Evolutionary conservation across 2,797 vertebrate species (phyloP), one percentile per base, ranked within the genome.

Genomic region (Lacerta viridis): DNA sequence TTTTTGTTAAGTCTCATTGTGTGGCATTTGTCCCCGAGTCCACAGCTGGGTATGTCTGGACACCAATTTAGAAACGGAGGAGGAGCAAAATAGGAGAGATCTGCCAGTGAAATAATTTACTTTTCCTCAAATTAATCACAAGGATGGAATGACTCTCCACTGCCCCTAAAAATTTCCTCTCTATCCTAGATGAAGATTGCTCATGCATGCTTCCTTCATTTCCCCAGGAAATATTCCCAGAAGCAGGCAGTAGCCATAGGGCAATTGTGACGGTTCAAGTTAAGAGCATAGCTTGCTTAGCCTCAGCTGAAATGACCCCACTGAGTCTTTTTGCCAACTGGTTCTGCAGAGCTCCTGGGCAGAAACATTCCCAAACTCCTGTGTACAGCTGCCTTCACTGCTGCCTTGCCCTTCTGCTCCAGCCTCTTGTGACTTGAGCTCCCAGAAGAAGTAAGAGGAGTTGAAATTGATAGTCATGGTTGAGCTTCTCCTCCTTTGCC

Each of bases 1-100:
- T 72, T 20, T 3, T 6, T 36, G 87, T 91, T 90, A 76, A n/a
- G 88, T 92, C 90, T 18, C 25, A 74, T 39, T 20, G 33, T 43
- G 5, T 61, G 50, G 69, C 20, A 50, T 9, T 88, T 74, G 33
- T 59, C 13, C 33, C 33, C 33, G 33, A 33, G 33, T 23, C 5
- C 8, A 9, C 25, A 2, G 43, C 4, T 25, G 8, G 3, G 6
- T 25, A 8, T n/a, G 27, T 46, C 0, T 33, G 39, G 1, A 8
- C 13, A 36, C 9, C 10, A 25, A 41, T 55, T 61, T 61, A 33
- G 18, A 75, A 17, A 27, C 11, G 15, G 33, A 7, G 23, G 15
- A 13, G 23, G 46, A 39, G 9, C 13, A 6, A 27, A 29, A 17
- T 33, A 61, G 33, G 33, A 84, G 71, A 33, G 17, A 23, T n/a